Evolutionary conservation across 2,888 invertebrate genomes (phyloP).

Genomic region (Heterodera filipjevi): DNA sequence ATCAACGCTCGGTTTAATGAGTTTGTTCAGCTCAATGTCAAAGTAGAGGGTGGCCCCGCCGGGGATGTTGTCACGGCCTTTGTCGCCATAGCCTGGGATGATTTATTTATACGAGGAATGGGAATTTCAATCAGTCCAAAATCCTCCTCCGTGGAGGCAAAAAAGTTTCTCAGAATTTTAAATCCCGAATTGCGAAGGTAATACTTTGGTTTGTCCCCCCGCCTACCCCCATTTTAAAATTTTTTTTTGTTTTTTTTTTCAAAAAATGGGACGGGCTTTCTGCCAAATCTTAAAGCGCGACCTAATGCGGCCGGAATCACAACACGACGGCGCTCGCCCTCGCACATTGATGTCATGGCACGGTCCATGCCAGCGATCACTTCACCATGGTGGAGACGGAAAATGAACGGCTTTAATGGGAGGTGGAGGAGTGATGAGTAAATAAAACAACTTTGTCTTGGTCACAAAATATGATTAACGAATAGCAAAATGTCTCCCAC

Average conservation of each 20-base stretch:
- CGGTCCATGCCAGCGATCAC: slow-evolving; percentile 35
- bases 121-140: background rate
- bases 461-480: too few species aligned
- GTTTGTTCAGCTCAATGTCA: slow-evolving; percentile 63
- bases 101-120: background rate
- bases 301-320: slow-evolving; percentile 58
- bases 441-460: too few species aligned
- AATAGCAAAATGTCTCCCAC: too few species aligned
- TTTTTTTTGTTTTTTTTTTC: background rate
- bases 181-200: too few species aligned
- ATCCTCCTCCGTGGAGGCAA: too few species aligned
- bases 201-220: too few species aligned
- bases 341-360: slow-evolving; percentile 63
- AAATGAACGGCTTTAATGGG: slow-evolving; percentile 19
- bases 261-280: too few species aligned
- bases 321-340: slow-evolving; percentile 63
- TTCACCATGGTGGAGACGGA: slow-evolving; percentile 27
- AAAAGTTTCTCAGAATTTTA: too few species aligned
- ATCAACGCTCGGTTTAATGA: slow-evolving; percentile 59
- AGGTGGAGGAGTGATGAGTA: background rate
- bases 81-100: slow-evolving; percentile 56
- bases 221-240: too few species aligned
- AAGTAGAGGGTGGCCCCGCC: slow-evolving; percentile 62
- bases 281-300: background rate
- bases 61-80: slow-evolving; percentile 61